These are phyloP conservation scores for Cladorhizidae sp. DNA, from an alignment of 37 sponge, comb jelly and placozoan species.

Conservation along the genomic window DNA sequence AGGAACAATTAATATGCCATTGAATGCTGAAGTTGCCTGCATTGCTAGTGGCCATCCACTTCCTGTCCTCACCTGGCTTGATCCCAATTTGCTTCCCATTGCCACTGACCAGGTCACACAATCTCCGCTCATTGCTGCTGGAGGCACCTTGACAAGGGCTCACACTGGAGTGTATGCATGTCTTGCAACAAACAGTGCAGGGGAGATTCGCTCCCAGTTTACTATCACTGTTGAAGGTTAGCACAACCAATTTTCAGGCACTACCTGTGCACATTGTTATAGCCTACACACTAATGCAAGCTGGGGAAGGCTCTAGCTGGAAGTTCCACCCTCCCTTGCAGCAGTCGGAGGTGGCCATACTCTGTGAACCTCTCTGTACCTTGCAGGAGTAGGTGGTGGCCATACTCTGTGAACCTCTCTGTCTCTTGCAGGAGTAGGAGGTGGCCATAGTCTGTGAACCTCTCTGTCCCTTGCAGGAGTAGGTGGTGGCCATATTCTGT, in stretches of 20 bases:
- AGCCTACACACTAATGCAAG: no score
- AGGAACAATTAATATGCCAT: background rate
- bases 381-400: no score
- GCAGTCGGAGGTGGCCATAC: no score
- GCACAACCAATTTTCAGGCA: background rate
- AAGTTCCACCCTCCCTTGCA: background rate
- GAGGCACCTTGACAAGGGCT: constrained; percentile 11
- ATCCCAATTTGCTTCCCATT: constrained; percentile 22
- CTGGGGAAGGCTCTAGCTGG: background rate
- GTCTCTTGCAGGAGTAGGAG: no score
- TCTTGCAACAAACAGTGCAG: constrained; percentile 34
- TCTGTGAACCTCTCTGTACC: no score
- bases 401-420: no score
- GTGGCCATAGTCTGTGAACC: no score
- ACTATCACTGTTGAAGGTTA: constrained; percentile 44
- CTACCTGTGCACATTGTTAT: background rate
- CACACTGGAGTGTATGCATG: constrained; percentile 31
- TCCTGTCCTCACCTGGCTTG: constrained; percentile 33
- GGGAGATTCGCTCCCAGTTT: constrained; percentile 1
- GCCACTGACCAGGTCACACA: background rate
- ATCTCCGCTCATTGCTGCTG: constrained; percentile 11
- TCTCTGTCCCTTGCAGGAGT: no score
- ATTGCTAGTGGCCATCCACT: constrained; percentile 28
- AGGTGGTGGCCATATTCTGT: no score
- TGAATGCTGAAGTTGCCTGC: constrained; percentile 1